phyloP scores from a whole-genome alignment of 2,113 vertebrate genomes.

The Thalassoma bifasciatum region DNA sequence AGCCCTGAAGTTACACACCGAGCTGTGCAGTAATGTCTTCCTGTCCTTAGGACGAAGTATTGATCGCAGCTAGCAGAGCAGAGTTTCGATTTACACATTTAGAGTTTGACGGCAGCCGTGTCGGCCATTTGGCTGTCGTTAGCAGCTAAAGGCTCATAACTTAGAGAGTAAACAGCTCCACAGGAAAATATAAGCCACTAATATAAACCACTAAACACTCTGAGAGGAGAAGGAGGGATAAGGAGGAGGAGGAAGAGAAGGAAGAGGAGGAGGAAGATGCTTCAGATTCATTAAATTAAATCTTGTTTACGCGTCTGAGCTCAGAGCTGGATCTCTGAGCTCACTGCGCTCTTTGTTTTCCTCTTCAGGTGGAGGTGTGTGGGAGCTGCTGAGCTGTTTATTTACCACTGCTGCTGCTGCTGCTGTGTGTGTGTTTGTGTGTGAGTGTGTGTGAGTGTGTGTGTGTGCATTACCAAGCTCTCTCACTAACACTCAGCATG shows the following conservation, averaged over 20 bases:
- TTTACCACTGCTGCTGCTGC: neutral
- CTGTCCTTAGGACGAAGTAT: conserved; percentile 74
- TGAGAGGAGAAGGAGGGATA: neutral
- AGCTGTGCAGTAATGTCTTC: conserved; percentile 70
- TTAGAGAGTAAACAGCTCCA: conserved; percentile 63
- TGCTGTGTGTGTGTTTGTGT: too few relatives aligned
- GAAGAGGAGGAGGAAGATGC: conserved; percentile 2
- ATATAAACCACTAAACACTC: conserved; percentile 10
- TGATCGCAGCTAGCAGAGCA: conserved; percentile 53
- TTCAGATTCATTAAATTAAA: conserved; percentile 32
- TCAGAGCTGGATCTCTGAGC: conserved; percentile 14
- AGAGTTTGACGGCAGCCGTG: conserved; percentile 66
- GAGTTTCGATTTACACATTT: conserved; percentile 78
- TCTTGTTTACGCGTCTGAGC: conserved; percentile 3
- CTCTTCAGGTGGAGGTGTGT: conserved; percentile 41
- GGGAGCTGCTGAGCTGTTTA: conserved; percentile 24
- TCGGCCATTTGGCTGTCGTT: conserved; percentile 71
- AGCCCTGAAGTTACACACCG: conserved; percentile 24
- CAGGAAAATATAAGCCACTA: conserved; percentile 34
- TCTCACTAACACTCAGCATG: too few relatives aligned
- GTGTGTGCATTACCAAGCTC: too few relatives aligned
- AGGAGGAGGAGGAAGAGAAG: neutral
- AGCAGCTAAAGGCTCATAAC: conserved; percentile 61
- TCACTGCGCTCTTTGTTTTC: conserved; percentile 38
- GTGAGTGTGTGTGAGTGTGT: too few relatives aligned